Percentiles rank a stretch among this genome's conserved stretches.
These are phyloP conservation scores for Cecidostiba fungosa DNA, from an alignment of 2,888 invertebrate genomes.

Conservation along the genomic window DNA sequence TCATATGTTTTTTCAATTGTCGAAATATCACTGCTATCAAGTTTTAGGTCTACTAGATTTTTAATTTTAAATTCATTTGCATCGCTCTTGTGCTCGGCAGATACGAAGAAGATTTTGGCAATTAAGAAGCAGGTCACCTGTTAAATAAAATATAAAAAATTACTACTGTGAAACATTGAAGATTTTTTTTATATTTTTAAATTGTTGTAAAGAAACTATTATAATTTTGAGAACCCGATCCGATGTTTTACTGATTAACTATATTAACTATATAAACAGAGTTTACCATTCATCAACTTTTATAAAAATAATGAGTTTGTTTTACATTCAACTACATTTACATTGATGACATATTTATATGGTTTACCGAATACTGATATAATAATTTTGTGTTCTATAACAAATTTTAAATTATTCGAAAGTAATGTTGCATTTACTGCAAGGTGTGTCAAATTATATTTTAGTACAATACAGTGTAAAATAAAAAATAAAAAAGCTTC, in stretches of 20 bases:
- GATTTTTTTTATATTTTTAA: neutral
- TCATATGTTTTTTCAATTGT: slow-evolving; percentile 65
- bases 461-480: no score
- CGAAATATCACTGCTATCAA: slow-evolving; percentile 42
- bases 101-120: slow-evolving; percentile 63
- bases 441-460: no score
- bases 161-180: neutral
- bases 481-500: neutral
- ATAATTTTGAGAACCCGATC: neutral
- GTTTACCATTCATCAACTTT: no score
- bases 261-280: no score
- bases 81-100: slow-evolving; percentile 61
- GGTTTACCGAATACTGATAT: no score
- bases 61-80: slow-evolving; percentile 40
- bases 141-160: slow-evolving; percentile 50
- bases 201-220: slow-evolving; percentile 16
- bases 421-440: no score
- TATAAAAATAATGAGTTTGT: no score
- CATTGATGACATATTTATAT: no score
- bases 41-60: slow-evolving; percentile 13
- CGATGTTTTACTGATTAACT: no score
- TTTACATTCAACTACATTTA: no score
- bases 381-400: no score
- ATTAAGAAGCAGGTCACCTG: slow-evolving; percentile 68
- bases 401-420: no score